phyloP scores from a whole-genome alignment of 2,888 invertebrate genomes.

The Dasysyrphus albostriatus region DNA sequence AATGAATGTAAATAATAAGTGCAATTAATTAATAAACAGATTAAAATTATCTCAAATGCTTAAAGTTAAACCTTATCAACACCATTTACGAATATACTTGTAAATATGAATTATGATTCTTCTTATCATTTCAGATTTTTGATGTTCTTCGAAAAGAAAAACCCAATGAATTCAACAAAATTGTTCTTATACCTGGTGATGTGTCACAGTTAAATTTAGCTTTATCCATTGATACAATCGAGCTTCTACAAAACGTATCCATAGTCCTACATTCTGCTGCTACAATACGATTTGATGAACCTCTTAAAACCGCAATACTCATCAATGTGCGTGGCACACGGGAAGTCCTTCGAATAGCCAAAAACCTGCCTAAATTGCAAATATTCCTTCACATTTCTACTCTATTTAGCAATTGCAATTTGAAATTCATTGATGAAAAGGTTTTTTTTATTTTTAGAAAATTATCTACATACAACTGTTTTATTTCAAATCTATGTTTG shows the following conservation, averaged over 20 bases:
- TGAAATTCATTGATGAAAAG: constrained; percentile 89
- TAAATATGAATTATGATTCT: no score
- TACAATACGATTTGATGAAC: constrained; percentile 92
- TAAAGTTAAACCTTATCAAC: no score
- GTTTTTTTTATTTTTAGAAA: constrained; percentile 81
- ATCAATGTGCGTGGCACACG: constrained; percentile 88
- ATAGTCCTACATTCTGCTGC: constrained; percentile 92
- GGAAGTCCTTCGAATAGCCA: constrained; percentile 86
- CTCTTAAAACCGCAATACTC: constrained; percentile 87
- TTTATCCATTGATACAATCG: constrained; percentile 71
- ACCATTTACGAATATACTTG: no score
- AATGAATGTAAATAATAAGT: no score
- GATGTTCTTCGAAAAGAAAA: constrained; percentile 77
- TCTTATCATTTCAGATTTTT: constrained; percentile 77
- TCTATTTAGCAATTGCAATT: constrained; percentile 93
- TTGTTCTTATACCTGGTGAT: constrained; percentile 80
- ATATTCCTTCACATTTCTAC: constrained; percentile 93
- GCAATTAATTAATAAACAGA: no score
- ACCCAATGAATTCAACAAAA: constrained; percentile 78
- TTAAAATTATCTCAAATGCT: no score
- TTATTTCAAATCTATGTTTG: no score
- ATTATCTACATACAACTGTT: no score
- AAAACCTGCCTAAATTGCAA: constrained; percentile 85
- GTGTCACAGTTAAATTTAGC: constrained; percentile 77
- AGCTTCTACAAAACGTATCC: constrained; percentile 85